Evolutionary conservation across 64 coral and sea anemone genomes (phyloP).

Genomic region (Cladopsammia gracilis): DNA sequence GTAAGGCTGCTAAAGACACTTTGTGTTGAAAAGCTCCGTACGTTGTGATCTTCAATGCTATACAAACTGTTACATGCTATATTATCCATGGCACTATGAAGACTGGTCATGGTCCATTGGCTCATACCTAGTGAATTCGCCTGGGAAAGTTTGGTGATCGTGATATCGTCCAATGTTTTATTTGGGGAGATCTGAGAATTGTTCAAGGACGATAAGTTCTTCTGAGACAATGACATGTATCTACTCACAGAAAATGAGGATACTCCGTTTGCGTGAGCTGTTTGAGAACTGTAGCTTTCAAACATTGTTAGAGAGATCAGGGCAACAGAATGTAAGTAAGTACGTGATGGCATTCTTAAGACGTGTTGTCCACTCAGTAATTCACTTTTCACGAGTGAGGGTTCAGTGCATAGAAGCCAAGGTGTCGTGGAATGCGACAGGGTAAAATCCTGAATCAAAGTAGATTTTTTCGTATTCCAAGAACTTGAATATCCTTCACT

Average conservation of each 20-base stretch:
- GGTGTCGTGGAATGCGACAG: background rate
- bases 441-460: background rate
- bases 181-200: background rate
- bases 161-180: background rate
- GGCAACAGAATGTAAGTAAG: background rate
- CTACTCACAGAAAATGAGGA: background rate
- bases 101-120: background rate
- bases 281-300: background rate
- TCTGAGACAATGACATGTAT: background rate
- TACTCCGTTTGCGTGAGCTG: background rate
- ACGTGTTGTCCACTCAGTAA: background rate
- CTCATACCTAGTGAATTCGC: background rate
- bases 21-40: too few relatives aligned
- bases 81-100: background rate
- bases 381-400: background rate
- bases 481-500: background rate
- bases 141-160: background rate
- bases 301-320: background rate
- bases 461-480: background rate
- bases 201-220: background rate
- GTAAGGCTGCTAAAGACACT: too few relatives aligned
- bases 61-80: too few relatives aligned
- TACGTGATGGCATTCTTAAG: background rate
- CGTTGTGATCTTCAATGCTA: too few relatives aligned
- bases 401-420: background rate